A percentile compares a stretch with the other conserved stretches of the same genome.
Evolutionary conservation across 2,113 vertebrate species (phyloP).

Genomic region (Rhinogobius similis): DNA sequence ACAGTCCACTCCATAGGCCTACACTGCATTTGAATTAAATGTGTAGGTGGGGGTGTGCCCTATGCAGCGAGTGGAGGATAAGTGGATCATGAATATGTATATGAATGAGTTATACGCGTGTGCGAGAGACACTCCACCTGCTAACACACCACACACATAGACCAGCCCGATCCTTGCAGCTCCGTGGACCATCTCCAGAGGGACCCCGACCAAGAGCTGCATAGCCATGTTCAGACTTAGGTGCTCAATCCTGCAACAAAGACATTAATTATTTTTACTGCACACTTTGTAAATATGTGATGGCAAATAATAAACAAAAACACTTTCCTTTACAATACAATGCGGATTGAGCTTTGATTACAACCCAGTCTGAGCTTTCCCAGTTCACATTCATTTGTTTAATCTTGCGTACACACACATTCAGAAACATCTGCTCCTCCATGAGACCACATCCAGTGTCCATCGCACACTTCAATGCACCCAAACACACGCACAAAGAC

Average conservation of each 20-base stretch:
- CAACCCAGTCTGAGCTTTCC: slow-evolving; percentile 1
- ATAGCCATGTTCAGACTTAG: slow-evolving; percentile 93
- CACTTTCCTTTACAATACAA: not conserved
- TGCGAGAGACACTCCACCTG: slow-evolving; percentile 79
- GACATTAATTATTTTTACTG: slow-evolving; percentile 2
- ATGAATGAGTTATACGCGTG: slow-evolving; percentile 10
- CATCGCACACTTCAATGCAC: slow-evolving; percentile 19
- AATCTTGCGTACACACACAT: slow-evolving; percentile 14
- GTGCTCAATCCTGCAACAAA: slow-evolving; percentile 90
- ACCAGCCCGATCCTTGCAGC: slow-evolving; percentile 90
- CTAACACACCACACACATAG: slow-evolving; percentile 92
- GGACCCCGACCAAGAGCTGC: slow-evolving; percentile 95
- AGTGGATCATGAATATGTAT: slow-evolving; percentile 13
- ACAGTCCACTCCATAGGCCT: slow-evolving; percentile 3
- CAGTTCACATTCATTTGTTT: slow-evolving; percentile 11
- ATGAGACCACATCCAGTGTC: slow-evolving; percentile 21
- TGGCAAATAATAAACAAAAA: not conserved
- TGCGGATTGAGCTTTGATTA: not conserved
- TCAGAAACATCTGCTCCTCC: slow-evolving; percentile 35
- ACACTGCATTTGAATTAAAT: not conserved
- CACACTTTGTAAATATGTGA: not conserved
- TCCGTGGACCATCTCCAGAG: slow-evolving; percentile 97
- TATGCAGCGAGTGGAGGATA: slow-evolving; percentile 6
- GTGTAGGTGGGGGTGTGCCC: slow-evolving; percentile 10
- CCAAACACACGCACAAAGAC: slow-evolving; percentile 26